phyloP scores from a whole-genome alignment of 2,888 invertebrate genomes.

The Hirtodrosophila histrioides region DNA sequence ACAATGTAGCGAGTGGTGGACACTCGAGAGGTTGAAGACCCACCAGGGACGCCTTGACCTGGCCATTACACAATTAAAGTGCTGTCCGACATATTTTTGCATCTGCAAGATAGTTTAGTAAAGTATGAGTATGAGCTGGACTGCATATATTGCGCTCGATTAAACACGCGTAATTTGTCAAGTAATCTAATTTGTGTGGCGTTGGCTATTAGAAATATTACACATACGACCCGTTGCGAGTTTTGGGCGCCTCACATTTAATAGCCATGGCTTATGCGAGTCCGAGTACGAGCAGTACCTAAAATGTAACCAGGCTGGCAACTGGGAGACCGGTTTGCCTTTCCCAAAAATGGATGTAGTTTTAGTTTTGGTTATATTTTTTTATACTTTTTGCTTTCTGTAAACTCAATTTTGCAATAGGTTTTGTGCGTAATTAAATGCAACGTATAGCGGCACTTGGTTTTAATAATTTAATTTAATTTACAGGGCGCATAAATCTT shows the following conservation, averaged over 20 bases:
- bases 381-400: slow-evolving; percentile 7
- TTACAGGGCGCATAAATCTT: slow-evolving; percentile 63
- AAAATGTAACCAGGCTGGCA: slow-evolving; percentile 59
- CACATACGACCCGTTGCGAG: slow-evolving; percentile 44
- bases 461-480: slow-evolving; percentile 73
- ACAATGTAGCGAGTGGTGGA: slow-evolving; percentile 2
- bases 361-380: slow-evolving; percentile 9
- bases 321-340: slow-evolving; percentile 75
- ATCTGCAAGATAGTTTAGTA: slow-evolving; percentile 9
- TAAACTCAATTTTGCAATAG: slow-evolving; percentile 61
- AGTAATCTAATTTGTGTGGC: slow-evolving; percentile 49
- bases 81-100: slow-evolving; percentile 3
- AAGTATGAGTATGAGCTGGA: not conserved
- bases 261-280: slow-evolving; percentile 26
- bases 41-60: slow-evolving; percentile 50
- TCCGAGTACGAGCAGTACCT: slow-evolving; percentile 42
- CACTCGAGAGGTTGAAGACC: slow-evolving; percentile 37
- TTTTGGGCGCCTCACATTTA: slow-evolving; percentile 32
- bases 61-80: slow-evolving; percentile 44
- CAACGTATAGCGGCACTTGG: slow-evolving; percentile 38
- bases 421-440: slow-evolving; percentile 76
- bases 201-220: slow-evolving; percentile 53
- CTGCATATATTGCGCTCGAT: slow-evolving; percentile 11
- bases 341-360: slow-evolving; percentile 64
- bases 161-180: slow-evolving; percentile 41